These are phyloP conservation scores for Pyrocoelia pectoralis DNA, from an alignment of 2,888 invertebrate genomes.

Conservation along the genomic window DNA sequence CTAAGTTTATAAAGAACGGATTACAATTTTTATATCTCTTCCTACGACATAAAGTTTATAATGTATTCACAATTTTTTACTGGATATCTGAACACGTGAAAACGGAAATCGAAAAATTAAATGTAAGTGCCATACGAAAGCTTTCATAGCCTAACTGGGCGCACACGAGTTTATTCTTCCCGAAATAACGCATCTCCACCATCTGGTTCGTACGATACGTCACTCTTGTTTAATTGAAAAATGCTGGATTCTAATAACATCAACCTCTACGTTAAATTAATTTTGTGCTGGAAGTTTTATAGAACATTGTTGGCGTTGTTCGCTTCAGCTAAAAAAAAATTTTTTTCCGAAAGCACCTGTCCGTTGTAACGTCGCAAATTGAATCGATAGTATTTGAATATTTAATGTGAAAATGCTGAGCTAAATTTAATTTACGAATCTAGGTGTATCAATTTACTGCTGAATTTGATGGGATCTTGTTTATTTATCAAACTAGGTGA, in stretches of 20 bases:
- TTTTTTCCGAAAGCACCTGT: neutral
- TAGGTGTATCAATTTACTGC: neutral
- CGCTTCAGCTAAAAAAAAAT: neutral
- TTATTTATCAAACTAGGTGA: neutral
- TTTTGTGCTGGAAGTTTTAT: conserved; percentile 39
- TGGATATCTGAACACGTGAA: conserved; percentile 40
- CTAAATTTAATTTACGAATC: neutral
- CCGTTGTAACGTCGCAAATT: neutral
- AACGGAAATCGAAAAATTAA: conserved; percentile 48
- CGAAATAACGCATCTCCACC: conserved; percentile 36
- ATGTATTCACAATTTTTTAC: conserved; percentile 44
- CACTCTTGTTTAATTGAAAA: conserved; percentile 43
- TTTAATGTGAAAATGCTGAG: neutral
- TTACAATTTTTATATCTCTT: neutral
- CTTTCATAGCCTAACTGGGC: conserved; percentile 41
- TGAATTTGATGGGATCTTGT: neutral
- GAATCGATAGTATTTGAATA: neutral
- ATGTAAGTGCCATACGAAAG: conserved; percentile 41
- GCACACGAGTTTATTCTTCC: conserved; percentile 40
- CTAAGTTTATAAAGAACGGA: neutral
- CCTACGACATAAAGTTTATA: conserved; percentile 12
- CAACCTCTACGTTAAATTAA: conserved; percentile 40
- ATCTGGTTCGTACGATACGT: conserved; percentile 38
- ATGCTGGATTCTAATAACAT: conserved; percentile 39
- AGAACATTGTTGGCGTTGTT: conserved; percentile 29